Evolutionary conservation across 2,113 vertebrate species (phyloP), one percentile per base, ranked within the genome.

Genomic region (Balaenoptera acutorostrata): DNA sequence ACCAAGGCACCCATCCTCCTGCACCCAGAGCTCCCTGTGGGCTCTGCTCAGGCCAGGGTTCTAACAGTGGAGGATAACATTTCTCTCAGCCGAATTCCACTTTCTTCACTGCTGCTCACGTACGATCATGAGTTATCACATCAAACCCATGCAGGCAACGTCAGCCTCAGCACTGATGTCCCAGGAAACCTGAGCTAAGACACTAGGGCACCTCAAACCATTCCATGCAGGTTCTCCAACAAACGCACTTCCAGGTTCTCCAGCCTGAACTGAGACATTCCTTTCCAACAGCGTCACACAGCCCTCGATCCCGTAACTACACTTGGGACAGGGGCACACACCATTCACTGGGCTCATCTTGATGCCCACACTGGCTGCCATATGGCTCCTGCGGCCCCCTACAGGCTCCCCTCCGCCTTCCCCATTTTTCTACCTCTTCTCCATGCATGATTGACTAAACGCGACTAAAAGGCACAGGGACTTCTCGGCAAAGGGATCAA

Each of bases 321-420:
- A 33, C 29, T 3, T 33, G 17, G 29, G 17, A 49, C 46, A 29
- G 29, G 17, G 0, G 0, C 44, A 33, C 0, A 0, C 44, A 46
- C 27, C 72, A 20, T 11, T 75, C 44, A 31, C 27, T 18, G 44
- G 72, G 0, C 15, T 75, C 72, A 75, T 9, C 29, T 1, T 61
- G 59, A 31, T 20, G 29, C 15, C 8, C n/a, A 8, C 44, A 49
- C 31, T 17, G 10, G 9, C 72, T 46, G 72, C 17, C 44, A 49
- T n/a, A n/a, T n/a, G 1, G 1, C 27, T 31, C 15, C 44, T 75
- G 72, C 8, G 6, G 15, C 11, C 15, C 13, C 27, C 27, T 9
- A 1, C 29, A 20, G 8, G 29, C 4, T 49, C 72, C 44, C 44
- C 15, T 49, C 72, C 0, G 0, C 44, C 20, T 49, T 49, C 44